Evolutionary conservation across 2,113 vertebrate genomes (phyloP).

Genomic region (Clarias gariepinus): DNA sequence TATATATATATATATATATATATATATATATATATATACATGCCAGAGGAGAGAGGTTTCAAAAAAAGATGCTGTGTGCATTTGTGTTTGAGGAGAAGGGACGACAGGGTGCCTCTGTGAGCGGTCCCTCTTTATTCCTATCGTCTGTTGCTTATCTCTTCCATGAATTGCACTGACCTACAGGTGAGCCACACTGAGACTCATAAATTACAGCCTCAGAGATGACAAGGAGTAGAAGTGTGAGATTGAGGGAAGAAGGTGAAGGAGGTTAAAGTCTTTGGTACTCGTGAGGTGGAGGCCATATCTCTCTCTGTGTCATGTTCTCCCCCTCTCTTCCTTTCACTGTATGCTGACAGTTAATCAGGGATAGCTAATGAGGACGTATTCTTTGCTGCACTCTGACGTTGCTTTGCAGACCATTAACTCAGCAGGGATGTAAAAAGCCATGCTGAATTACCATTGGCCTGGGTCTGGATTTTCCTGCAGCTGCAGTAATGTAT

Average conservation of each 20-base stretch:
- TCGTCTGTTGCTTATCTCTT: conserved; percentile 55
- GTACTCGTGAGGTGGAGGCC: conserved; percentile 55
- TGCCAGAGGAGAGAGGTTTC: background rate
- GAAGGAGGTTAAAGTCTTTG: conserved; percentile 63
- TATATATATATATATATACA: too few relatives aligned
- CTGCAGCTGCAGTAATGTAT: background rate
- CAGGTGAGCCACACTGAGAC: conserved; percentile 39
- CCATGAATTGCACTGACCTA: conserved; percentile 50
- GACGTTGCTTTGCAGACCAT: conserved; percentile 52
- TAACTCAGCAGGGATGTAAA: conserved; percentile 39
- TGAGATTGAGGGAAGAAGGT: conserved; percentile 24
- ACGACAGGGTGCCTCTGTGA: conserved; percentile 25
- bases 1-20: too few relatives aligned
- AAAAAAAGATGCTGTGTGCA: background rate
- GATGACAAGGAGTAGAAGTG: conserved; percentile 8
- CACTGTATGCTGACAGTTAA: conserved; percentile 61
- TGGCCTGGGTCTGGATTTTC: background rate
- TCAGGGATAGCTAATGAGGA: conserved; percentile 60
- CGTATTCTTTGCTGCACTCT: conserved; percentile 41
- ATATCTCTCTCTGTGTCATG: conserved; percentile 1
- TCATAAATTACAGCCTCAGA: conserved; percentile 48
- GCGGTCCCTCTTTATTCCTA: conserved; percentile 37
- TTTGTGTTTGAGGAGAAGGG: conserved; percentile 28
- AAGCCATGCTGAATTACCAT: background rate
- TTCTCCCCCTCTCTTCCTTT: background rate